These are phyloP conservation scores for Adelphocoris suturalis DNA, from an alignment of 2,888 invertebrate species.

Conservation along the genomic window DNA sequence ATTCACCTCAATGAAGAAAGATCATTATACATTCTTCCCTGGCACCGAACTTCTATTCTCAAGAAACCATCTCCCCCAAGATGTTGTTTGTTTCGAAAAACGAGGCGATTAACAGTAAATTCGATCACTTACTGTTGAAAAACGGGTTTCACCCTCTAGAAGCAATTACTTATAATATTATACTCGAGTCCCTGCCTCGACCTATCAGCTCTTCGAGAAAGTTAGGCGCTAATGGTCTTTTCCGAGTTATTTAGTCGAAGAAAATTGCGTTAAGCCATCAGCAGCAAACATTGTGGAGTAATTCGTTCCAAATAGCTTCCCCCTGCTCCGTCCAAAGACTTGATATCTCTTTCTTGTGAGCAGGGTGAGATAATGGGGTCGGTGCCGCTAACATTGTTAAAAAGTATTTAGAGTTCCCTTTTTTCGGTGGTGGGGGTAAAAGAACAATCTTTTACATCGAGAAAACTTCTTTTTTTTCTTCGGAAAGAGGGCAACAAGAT, in stretches of 20 bases:
- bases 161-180: conserved; percentile 58
- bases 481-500: conserved; percentile 57
- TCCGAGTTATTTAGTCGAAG: conserved; percentile 68
- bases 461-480: conserved; percentile 20
- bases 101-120: conserved; percentile 50
- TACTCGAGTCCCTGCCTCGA: conserved; percentile 46
- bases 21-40: neutral
- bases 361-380: conserved; percentile 48
- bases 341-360: conserved; percentile 57
- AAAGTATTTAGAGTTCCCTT: conserved; percentile 64
- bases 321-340: neutral
- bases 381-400: conserved; percentile 63
- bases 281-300: conserved; percentile 64
- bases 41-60: neutral
- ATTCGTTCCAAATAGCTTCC: conserved; percentile 67
- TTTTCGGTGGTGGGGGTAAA: conserved; percentile 30
- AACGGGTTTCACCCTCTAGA: conserved; percentile 41
- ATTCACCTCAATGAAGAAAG: neutral
- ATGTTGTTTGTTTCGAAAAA: conserved; percentile 49
- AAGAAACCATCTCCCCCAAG: neutral
- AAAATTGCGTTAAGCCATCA: conserved; percentile 68
- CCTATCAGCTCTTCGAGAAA: conserved; percentile 53
- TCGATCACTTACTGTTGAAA: conserved; percentile 49
- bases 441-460: conserved; percentile 67
- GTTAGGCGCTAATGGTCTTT: conserved; percentile 69